These are phyloP conservation scores for Oreonectes daqikongensis DNA, from an alignment of 2,797 vertebrate genomes.

Conservation along the genomic window DNA sequence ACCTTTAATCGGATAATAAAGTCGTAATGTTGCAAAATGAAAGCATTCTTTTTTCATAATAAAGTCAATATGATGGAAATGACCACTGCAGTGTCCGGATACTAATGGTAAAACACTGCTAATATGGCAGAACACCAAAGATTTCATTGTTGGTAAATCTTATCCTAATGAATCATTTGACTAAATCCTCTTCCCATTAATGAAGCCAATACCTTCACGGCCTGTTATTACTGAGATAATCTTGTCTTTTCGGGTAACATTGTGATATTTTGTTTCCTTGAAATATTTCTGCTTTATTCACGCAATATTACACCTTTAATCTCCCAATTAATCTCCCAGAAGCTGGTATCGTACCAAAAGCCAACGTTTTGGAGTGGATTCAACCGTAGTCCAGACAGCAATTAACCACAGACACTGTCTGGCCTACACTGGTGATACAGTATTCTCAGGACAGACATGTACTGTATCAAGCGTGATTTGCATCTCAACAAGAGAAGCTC, in stretches of 20 bases:
- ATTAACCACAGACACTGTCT: slow-evolving; percentile 1
- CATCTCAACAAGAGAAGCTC: neutral
- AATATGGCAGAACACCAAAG: neutral
- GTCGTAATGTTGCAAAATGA: neutral
- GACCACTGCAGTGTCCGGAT: neutral
- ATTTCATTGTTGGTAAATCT: neutral
- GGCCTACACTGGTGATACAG: neutral
- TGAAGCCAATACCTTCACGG: neutral
- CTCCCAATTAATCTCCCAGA: neutral
- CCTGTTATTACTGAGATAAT: neutral
- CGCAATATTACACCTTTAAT: neutral
- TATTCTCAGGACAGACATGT: neutral
- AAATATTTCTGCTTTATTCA: slow-evolving; percentile 1
- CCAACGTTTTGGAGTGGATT: neutral
- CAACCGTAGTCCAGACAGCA: slow-evolving; percentile 9
- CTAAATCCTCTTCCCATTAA: neutral
- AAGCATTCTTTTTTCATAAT: neutral
- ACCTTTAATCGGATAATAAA: neutral
- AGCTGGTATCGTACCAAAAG: neutral
- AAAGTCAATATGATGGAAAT: neutral
- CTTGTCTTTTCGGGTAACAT: neutral
- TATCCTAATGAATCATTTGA: neutral
- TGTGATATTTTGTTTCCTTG: neutral
- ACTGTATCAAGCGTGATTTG: neutral
- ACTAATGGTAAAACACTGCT: neutral